These are phyloP conservation scores for Todus mexicanus DNA, from an alignment of 2,797 vertebrate species.

Conservation along the genomic window DNA sequence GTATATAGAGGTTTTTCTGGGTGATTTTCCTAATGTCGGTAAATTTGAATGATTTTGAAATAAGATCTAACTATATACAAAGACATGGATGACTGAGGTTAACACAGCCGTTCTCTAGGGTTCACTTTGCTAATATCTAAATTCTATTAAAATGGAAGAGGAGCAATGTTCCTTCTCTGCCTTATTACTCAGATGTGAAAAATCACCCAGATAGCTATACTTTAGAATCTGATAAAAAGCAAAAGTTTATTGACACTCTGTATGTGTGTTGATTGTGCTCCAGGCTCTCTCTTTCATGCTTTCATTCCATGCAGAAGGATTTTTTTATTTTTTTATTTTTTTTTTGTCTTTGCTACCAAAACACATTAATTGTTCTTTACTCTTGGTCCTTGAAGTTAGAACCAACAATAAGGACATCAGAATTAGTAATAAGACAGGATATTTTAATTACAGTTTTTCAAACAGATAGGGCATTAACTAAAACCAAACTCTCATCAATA, in stretches of 20 bases:
- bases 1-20: neutral
- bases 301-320: neutral
- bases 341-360: neutral
- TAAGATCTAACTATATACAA: neutral
- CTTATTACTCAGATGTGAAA: neutral
- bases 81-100: neutral
- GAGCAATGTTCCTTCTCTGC: neutral
- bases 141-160: neutral
- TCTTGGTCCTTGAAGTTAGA: neutral
- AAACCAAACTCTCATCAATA: neutral
- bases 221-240: neutral
- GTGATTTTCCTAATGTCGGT: neutral
- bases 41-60: neutral
- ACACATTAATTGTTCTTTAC: neutral
- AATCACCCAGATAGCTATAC: neutral
- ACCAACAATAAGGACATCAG: neutral
- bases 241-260: neutral
- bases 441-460: neutral
- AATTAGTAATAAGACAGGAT: neutral
- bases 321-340: neutral
- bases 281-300: neutral
- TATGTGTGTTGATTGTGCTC: neutral
- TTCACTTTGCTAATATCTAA: neutral
- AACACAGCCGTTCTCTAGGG: neutral
- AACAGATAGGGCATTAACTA: neutral